Base-by-base conservation (phyloP, 2,113 vertebrate genomes). In the Fukomys damarensis region DNA sequence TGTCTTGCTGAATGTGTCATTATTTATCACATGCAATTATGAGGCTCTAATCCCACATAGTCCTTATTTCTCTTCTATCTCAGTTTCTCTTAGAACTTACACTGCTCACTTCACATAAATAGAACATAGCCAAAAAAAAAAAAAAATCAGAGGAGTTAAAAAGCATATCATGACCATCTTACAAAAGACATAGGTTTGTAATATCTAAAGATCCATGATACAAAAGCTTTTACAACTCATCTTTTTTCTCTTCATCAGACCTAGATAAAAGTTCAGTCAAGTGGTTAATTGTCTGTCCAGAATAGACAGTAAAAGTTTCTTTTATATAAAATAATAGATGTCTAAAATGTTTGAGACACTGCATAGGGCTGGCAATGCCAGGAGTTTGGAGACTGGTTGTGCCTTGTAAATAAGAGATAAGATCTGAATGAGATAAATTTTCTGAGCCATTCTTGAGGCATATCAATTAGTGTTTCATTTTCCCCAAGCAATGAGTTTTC, bases 401-500 rank as follows among this genome's bases (percentile, higher is more conserved):
- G 93, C 86, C 89, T 98, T 97, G 66, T 90, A 94, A 94, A 90
- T 61, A 96, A 97, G 95, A 98, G 94, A 95, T 91, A 92, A 97
- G 41, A 43, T 94, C 94, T 96, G 68, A 91, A 95, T 96, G 86
- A 95, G 86, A 88, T 97, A 90, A 30, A 89, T 98, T 98, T 98
- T 97, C 95, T 94, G 95, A 97, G 95, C 86, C 95, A 97, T 97
- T 97, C 95, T 95, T 95, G 74, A 97, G 96, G 96, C 98, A 89
- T 96, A 96, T 92, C 93, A 98, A 97, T 98, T 93, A 97, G 96
- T 91, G 93, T 97, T 98, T 97, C 96, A 97, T 98, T 96, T 98
- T 97, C 96, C 92, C 92, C 77, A 65, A 83, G 76, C 94, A 97
- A 35, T 98, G 98, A 96, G 87, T 98, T 98, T 98, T 97, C 97